Conservation (phyloP, 1,140 invertebrate genomes). For the Fopius arisanus region DNA sequence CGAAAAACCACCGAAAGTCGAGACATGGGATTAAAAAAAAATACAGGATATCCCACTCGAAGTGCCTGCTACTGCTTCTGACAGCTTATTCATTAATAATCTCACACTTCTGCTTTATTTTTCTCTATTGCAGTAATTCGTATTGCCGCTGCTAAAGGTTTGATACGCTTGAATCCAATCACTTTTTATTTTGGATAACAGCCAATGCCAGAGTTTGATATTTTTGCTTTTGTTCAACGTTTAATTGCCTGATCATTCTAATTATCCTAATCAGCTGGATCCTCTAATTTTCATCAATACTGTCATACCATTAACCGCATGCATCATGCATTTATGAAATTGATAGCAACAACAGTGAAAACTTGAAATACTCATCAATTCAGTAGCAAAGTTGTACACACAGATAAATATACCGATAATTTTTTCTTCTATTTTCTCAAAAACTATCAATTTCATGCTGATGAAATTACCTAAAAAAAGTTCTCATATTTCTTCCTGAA, state of each 20-base stretch:
- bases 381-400: too few species aligned
- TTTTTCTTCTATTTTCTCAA: too few species aligned
- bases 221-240: neutral
- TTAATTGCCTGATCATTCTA: neutral
- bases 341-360: constrained; percentile 56
- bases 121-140: neutral
- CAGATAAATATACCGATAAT: too few species aligned
- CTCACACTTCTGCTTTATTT: constrained; percentile 16
- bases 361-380: constrained; percentile 1
- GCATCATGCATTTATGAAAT: neutral
- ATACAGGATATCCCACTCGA: neutral
- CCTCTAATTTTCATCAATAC: neutral
- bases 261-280: too few species aligned
- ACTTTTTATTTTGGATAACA: constrained; percentile 2
- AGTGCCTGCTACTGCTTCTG: neutral
- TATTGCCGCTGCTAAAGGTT: neutral
- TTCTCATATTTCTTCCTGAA: too few species aligned
- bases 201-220: constrained; percentile 7
- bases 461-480: too few species aligned
- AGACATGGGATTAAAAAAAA: neutral
- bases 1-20: constrained; percentile 37
- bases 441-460: too few species aligned
- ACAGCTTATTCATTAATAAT: neutral
- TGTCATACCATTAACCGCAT: neutral
- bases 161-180: constrained; percentile 9